Evolutionary conservation across 2,888 invertebrate genomes (phyloP).

Genomic region (Trissoscelio sp.): DNA sequence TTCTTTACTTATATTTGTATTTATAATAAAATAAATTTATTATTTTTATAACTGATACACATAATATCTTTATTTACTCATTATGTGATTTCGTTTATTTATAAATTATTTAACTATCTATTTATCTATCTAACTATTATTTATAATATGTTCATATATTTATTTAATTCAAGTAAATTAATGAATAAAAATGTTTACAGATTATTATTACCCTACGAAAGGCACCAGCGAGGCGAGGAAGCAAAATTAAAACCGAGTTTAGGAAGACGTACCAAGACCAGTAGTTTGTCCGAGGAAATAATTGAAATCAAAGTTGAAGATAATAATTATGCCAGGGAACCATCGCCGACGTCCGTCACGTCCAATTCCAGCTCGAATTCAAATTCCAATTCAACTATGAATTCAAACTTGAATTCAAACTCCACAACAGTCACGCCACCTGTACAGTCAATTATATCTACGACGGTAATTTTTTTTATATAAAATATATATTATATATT

Average conservation of each 20-base stretch:
- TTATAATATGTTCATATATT: neutral
- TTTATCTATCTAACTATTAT: too few relatives aligned
- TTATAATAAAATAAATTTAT: constrained; percentile 3
- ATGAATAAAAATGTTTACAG: constrained; percentile 81
- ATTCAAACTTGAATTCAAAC: constrained; percentile 82
- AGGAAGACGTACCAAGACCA: constrained; percentile 79
- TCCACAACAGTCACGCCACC: constrained; percentile 78
- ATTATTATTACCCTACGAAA: constrained; percentile 88
- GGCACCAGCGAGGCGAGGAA: constrained; percentile 85
- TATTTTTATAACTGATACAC: too few relatives aligned
- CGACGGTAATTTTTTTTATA: constrained; percentile 76
- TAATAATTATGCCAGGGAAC: constrained; percentile 79
- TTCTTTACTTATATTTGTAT: too few relatives aligned
- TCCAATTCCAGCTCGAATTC: constrained; percentile 33
- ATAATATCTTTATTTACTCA: too few relatives aligned
- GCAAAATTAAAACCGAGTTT: constrained; percentile 77
- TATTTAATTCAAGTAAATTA: neutral
- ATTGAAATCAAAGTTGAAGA: constrained; percentile 80
- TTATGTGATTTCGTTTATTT: too few relatives aligned
- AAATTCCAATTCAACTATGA: constrained; percentile 70
- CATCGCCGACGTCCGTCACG: constrained; percentile 72
- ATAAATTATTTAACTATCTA: too few relatives aligned
- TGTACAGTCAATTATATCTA: constrained; percentile 75
- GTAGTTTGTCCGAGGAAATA: constrained; percentile 82
- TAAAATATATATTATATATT: too few relatives aligned